phyloP scores from a whole-genome alignment of 2,888 invertebrate genomes.

The Dugesia japonica region DNA sequence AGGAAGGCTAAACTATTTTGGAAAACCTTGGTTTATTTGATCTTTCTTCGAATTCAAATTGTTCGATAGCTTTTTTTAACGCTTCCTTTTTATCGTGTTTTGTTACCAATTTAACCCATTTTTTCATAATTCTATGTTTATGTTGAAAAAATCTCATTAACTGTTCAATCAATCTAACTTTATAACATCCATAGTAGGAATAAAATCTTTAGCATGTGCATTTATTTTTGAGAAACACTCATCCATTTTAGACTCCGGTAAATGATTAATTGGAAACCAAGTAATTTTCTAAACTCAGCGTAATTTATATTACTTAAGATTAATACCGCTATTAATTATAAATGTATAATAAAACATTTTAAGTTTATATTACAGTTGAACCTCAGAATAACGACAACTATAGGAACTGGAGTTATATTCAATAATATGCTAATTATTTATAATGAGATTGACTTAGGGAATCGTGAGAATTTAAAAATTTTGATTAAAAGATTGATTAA shows the following conservation, averaged over 20 bases:
- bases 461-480: neutral
- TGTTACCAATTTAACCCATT: neutral
- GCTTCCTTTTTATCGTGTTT: neutral
- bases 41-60: no score
- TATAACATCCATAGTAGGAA: neutral
- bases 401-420: no score
- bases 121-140: neutral
- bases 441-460: no score
- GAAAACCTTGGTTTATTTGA: no score
- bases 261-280: neutral
- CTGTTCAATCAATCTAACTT: neutral
- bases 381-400: neutral
- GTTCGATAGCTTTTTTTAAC: neutral
- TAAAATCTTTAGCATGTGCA: neutral
- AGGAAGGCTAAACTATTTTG: no score
- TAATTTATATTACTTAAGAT: no score
- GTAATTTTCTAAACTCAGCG: neutral
- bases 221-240: neutral
- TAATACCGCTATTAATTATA: no score
- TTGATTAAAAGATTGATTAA: no score
- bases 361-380: no score
- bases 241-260: neutral
- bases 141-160: no score
- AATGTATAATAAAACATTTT: no score
- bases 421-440: no score